These are phyloP conservation scores for Laticauda colubrina DNA, from an alignment of 2,113 vertebrate genomes.

Conservation along the genomic window DNA sequence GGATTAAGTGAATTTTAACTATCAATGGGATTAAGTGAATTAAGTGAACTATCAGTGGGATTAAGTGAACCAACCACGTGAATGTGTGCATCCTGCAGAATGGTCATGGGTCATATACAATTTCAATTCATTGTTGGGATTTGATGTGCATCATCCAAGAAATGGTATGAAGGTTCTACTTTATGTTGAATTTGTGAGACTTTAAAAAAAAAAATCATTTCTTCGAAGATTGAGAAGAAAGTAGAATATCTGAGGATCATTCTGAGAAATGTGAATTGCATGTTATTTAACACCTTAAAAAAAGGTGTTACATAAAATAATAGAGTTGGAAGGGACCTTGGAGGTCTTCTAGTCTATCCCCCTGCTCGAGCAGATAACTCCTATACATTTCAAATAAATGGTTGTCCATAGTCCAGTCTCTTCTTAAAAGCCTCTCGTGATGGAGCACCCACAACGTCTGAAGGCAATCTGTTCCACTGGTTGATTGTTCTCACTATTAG, in stretches of 20 bases:
- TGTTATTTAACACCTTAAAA: background rate
- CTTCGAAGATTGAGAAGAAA: background rate
- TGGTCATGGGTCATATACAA: constrained; percentile 27
- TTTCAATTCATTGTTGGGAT: background rate
- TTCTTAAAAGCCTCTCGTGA: no score
- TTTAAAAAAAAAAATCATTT: no score
- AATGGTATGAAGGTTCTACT: background rate
- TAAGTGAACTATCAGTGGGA: background rate
- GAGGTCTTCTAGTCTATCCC: no score
- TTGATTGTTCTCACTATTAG: no score
- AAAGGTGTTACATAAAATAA: no score
- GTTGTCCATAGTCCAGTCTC: no score
- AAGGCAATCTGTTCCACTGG: no score
- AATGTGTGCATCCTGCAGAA: constrained; percentile 6
- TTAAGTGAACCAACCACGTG: background rate
- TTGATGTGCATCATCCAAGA: background rate
- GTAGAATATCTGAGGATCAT: background rate
- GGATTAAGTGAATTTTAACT: constrained; percentile 47
- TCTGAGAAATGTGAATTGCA: background rate
- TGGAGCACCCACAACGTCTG: no score
- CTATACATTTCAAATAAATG: no score
- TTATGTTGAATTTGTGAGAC: background rate
- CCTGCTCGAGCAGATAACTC: no score
- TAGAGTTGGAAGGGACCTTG: no score
- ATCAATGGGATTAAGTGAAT: constrained; percentile 54